Evolutionary conservation across 1,140 invertebrate species (phyloP).

Genomic region (Gonatopus flavifemur): DNA sequence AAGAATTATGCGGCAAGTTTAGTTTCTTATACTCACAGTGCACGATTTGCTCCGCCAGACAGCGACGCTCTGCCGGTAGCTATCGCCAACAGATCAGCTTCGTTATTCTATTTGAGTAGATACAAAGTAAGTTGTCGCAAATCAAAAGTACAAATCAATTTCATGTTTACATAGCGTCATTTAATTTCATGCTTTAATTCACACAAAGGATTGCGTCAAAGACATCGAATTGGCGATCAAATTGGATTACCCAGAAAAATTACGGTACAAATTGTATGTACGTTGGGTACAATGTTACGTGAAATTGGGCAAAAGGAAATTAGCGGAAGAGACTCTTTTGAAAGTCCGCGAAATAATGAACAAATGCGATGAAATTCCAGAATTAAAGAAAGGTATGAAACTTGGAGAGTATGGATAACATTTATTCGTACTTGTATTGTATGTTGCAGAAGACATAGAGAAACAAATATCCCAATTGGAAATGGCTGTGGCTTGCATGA

Average conservation of each 20-base stretch:
- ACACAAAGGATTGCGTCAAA: constrained; percentile 47
- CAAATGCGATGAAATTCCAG: constrained; percentile 25
- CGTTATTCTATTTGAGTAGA: constrained; percentile 45
- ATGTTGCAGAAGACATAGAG: constrained; percentile 17
- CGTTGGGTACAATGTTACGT: constrained; percentile 45
- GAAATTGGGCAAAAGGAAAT: constrained; percentile 35
- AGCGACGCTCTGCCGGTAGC: constrained; percentile 48
- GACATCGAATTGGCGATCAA: constrained; percentile 49
- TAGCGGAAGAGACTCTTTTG: constrained; percentile 33
- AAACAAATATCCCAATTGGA: constrained; percentile 18
- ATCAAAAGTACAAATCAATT: not conserved
- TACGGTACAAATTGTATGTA: constrained; percentile 49
- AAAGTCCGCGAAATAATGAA: constrained; percentile 31
- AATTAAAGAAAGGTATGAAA: constrained; percentile 36
- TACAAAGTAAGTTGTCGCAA: constrained; percentile 37
- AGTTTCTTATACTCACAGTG: constrained; percentile 47
- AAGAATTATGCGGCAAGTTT: constrained; percentile 44
- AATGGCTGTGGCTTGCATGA: not conserved
- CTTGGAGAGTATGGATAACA: not conserved
- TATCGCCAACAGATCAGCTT: constrained; percentile 55
- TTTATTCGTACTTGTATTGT: not conserved
- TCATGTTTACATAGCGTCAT: not conserved
- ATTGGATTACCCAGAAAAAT: constrained; percentile 43
- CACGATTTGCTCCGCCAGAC: constrained; percentile 39
- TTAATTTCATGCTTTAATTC: not conserved